Conservation (phyloP, 2,888 invertebrate species). For the Cheilosia urbana region DNA sequence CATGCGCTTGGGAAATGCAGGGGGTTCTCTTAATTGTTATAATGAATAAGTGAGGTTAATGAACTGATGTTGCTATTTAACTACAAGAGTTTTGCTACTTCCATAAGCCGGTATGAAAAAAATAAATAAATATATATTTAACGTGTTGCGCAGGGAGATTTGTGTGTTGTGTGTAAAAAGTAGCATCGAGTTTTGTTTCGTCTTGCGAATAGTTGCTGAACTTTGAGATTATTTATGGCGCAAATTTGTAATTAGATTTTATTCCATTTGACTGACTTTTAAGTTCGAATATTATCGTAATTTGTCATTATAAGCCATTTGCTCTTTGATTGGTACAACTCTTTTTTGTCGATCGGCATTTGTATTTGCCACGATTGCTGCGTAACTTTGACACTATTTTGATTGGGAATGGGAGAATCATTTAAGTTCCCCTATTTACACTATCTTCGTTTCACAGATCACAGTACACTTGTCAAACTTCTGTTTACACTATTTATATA, state of each 20-base stretch:
- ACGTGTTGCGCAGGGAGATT: constrained; percentile 27
- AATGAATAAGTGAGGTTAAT: constrained; percentile 52
- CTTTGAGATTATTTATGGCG: constrained; percentile 54
- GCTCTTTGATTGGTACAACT: not conserved
- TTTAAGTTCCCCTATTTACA: too few species aligned
- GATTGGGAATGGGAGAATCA: too few species aligned
- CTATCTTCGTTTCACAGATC: too few species aligned
- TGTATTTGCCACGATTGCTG: too few species aligned
- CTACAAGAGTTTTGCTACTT: not conserved
- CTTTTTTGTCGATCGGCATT: not conserved
- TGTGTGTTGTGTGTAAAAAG: constrained; percentile 30
- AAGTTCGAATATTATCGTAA: not conserved
- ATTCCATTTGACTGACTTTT: constrained; percentile 21
- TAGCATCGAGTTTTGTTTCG: constrained; percentile 23
- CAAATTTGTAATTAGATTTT: constrained; percentile 21
- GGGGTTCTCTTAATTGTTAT: constrained; percentile 54
- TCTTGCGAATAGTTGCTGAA: constrained; percentile 57
- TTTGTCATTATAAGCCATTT: not conserved
- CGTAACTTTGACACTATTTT: too few species aligned
- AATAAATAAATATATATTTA: constrained; percentile 36
- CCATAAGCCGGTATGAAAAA: constrained; percentile 20
- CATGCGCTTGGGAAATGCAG: constrained; percentile 53
- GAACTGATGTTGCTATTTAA: constrained; percentile 36
- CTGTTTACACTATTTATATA: too few species aligned
- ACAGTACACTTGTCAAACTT: too few species aligned